A percentile compares a stretch with the other conserved stretches of the same genome.
Conservation (phyloP, 1,140 invertebrate genomes). For the Himalopsyche phryganea region DNA sequence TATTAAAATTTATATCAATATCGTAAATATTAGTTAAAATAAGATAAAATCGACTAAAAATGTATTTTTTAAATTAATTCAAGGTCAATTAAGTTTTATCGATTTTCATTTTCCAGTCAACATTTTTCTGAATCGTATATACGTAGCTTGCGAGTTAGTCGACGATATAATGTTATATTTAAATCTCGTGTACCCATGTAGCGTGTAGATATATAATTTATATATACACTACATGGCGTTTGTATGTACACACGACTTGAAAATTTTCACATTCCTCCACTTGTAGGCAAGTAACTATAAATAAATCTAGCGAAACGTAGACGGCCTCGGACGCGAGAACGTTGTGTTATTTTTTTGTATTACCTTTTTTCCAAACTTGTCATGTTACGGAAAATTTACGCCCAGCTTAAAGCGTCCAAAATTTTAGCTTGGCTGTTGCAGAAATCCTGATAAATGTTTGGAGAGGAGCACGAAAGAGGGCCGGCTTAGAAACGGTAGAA, state of each 20-base stretch:
- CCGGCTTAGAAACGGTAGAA: background rate
- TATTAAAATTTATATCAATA: too few relatives aligned
- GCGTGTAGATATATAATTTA: too few relatives aligned
- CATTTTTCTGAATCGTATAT: too few relatives aligned
- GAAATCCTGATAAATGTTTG: conserved; percentile 53
- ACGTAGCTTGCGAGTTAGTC: too few relatives aligned
- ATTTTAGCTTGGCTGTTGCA: conserved; percentile 54
- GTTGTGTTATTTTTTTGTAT: conserved; percentile 21
- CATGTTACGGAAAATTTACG: conserved; percentile 55
- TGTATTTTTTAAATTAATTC: too few relatives aligned
- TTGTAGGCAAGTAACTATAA: conserved; percentile 22
- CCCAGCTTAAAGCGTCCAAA: conserved; percentile 53
- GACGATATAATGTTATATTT: too few relatives aligned
- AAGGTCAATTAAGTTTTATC: too few relatives aligned
- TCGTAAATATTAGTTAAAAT: too few relatives aligned
- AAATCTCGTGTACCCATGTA: too few relatives aligned
- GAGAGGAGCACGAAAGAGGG: conserved; percentile 38
- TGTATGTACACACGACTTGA: background rate
- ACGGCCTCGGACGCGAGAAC: background rate
- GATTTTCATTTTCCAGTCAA: too few relatives aligned
- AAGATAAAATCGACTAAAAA: too few relatives aligned
- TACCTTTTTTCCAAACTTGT: conserved; percentile 47
- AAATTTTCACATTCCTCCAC: conserved; percentile 23
- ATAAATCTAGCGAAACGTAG: conserved; percentile 17
- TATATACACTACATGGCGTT: too few relatives aligned